These are phyloP conservation scores for Aphelenchoides fujianensis DNA, from an alignment of 1,140 invertebrate genomes.

Conservation along the genomic window DNA sequence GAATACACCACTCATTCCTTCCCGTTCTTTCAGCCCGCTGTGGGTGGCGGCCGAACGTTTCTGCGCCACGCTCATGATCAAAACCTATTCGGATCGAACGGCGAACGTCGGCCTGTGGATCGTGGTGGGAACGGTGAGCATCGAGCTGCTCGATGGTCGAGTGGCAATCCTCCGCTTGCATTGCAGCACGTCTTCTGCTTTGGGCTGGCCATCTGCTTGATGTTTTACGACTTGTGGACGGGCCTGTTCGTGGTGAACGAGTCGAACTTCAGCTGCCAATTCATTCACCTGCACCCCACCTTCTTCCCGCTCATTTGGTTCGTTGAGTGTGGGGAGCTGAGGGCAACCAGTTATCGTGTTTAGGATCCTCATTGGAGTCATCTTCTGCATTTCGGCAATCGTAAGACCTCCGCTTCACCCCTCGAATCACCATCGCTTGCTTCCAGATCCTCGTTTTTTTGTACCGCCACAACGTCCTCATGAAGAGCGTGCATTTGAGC, in stretches of 20 bases:
- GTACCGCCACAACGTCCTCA: slow-evolving; percentile 15
- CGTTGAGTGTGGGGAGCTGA: neutral
- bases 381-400: slow-evolving; percentile 9
- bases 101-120: slow-evolving; percentile 21
- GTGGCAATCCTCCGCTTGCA: neutral
- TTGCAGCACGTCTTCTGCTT: slow-evolving; percentile 11
- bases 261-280: slow-evolving; percentile 7
- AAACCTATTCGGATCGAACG: slow-evolving; percentile 17
- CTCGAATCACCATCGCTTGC: neutral
- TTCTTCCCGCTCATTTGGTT: slow-evolving; percentile 16
- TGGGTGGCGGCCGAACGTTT: slow-evolving; percentile 14
- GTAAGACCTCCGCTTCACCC: no score
- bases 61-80: slow-evolving; percentile 20
- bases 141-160: no score
- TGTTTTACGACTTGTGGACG: slow-evolving; percentile 10
- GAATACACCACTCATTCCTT: no score
- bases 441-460: slow-evolving; percentile 19
- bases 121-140: neutral
- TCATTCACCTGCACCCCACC: slow-evolving; percentile 13
- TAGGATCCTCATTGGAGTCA: neutral
- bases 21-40: slow-evolving; percentile 4
- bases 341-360: neutral
- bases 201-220: neutral
- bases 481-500: slow-evolving; percentile 4
- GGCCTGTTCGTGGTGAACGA: neutral